Evolutionary conservation across 2,888 invertebrate genomes (phyloP), one percentile per base, ranked within the genome.

Genomic region (Drosophila paranaensis): DNA sequence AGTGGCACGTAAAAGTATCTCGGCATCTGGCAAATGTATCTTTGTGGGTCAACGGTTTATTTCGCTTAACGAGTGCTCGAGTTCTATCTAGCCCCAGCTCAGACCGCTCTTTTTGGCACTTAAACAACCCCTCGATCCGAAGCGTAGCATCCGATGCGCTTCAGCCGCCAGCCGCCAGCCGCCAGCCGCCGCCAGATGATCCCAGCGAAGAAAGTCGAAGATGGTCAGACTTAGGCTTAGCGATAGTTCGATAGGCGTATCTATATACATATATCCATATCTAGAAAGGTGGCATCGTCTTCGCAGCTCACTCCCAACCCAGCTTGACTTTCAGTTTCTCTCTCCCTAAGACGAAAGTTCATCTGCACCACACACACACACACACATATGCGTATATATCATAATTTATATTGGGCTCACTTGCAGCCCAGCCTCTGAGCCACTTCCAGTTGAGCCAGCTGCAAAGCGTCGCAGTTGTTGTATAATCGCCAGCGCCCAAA

Each of bases 1-100:
- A 53, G 55, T 16, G 6, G 48, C 71, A 62, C 62, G 57, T 66
- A 27, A 50, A 56, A 37, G 48, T 57, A 74, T 74, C 69, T 67
- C 13, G 33, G 51, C 37, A 37, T 37, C 51, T 53, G 51, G 57
- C n/a, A 46, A 57, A 57, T 46, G 60, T 55, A 60, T 51, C 54
- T 61, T 16, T 60, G 30, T 62, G 72, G 69, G 74, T 77, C 77
- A 77, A 72, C 62, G 68, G 48, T 67, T 37, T 37, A 20, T 37
- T 53, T 37, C 37, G 33, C 27, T 56, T 61, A 45, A 65, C 51
- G 57, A 50, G 56, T 37, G 50, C 51, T 37, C 48, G 16, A 61
- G 20, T 48, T 45, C 53, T 39, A 40, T 45, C 53, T 39, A 40
- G 35, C 50, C 6, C 3, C 33, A 27, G 35, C 50, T 30, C 20